Evolutionary conservation across 2,797 vertebrate species (phyloP).

Genomic region (Kryptopterus vitreolus): DNA sequence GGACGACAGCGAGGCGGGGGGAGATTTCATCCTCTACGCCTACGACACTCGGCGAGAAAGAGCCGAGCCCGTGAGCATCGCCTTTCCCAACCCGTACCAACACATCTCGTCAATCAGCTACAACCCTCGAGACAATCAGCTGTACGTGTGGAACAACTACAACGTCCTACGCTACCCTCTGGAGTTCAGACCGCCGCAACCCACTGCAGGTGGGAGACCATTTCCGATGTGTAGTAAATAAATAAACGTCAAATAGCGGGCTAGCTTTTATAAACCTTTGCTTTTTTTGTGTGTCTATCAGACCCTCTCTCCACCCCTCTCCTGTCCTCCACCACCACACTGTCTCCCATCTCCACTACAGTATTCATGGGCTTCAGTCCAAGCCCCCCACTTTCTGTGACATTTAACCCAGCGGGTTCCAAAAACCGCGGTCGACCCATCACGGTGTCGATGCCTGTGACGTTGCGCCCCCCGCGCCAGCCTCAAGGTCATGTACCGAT

Average conservation of each 20-base stretch:
- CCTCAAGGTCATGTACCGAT: slow-evolving; percentile 78
- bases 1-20: slow-evolving; percentile 84
- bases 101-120: slow-evolving; percentile 92
- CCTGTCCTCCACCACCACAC: slow-evolving; percentile 71
- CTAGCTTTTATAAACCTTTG: neutral
- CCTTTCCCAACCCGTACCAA: slow-evolving; percentile 93
- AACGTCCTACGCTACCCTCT: slow-evolving; percentile 87
- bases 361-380: slow-evolving; percentile 65
- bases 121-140: slow-evolving; percentile 93
- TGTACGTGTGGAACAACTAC: slow-evolving; percentile 95
- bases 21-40: slow-evolving; percentile 87
- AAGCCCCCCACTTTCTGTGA: slow-evolving; percentile 66
- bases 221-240: too few relatives aligned
- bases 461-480: slow-evolving; percentile 77
- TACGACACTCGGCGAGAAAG: slow-evolving; percentile 87
- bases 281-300: neutral
- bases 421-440: slow-evolving; percentile 78
- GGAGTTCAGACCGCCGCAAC: slow-evolving; percentile 83
- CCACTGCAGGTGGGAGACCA: slow-evolving; percentile 78
- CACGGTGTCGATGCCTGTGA: slow-evolving; percentile 79
- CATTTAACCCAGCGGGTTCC: slow-evolving; percentile 72
- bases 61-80: slow-evolving; percentile 78
- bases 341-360: slow-evolving; percentile 70
- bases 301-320: slow-evolving; percentile 17
- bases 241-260: neutral